Evolutionary conservation across 1,140 invertebrate species (phyloP), one percentile per base, ranked within the genome.

Genomic region (Macrosteles quadrilineatus): DNA sequence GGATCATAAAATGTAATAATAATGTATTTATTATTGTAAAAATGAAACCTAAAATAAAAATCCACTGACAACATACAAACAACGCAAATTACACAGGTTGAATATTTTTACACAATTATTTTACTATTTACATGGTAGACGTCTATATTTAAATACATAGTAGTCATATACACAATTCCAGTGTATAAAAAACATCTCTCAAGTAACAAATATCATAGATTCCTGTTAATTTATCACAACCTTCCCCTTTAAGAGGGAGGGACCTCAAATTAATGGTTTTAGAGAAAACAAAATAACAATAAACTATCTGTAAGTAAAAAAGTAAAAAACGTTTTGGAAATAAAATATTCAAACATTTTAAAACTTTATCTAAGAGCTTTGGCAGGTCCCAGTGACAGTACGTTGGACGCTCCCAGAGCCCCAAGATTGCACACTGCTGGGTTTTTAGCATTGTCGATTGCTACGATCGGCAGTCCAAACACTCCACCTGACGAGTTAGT

Each of bases 381-480:
- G 12, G 90, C 80, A 4, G 90, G 88, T 1, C 90, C 90, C 68
- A 91, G 79, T 76, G 87, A 88, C 53, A 91, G 79, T 64, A 90
- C 83, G 19, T 86, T 87, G 65, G 87, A 86, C 31, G 86, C 86
- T 66, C 88, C 88, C 14, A 90, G 78, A n/a, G 85, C 85, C 62
- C 84, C 83, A 68, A 90, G 80, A 77, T 86, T 86, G 68, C 79
- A 83, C 0, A 83, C 81, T 69, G 85, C 82, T 3, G 87, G 85
- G 75, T 88, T 89, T 67, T 87, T 80, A 47, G 85, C 82, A 75
- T 85, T 86, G 73, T 89, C 87, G 19, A 87, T 84, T 14, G 87
- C 88, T 57, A 91, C 84, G n/a, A 92, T 87, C 0, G 90, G 90
- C 53, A 92, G 80, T 17, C 87, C 89, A 71, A 89, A 91, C 45